Evolutionary conservation across 2,797 vertebrate species (phyloP), one percentile per base, ranked within the genome.

Genomic region (Bryconaethiops microstoma): DNA sequence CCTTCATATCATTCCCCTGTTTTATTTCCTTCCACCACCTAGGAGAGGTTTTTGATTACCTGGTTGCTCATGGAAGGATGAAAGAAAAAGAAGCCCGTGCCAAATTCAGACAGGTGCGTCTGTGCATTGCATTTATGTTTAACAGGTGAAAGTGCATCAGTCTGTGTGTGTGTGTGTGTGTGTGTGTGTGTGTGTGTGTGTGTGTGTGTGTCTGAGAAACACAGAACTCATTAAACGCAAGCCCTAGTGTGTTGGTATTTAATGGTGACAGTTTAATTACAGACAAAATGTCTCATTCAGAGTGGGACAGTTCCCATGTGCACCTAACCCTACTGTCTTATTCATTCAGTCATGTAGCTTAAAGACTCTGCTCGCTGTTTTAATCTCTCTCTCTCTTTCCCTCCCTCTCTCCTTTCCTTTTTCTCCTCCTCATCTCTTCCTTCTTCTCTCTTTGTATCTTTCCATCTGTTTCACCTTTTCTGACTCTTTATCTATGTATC

Each of bases 41-140:
- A 99, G 97, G 97, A 81, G 97, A 99, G 90, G 97, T 99, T 63
- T 99, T 99, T 89, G 97, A 99, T 94, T 99, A 99, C 94, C 94
- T 99, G 87, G 98, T 99, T 90, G 97, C 98, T 91, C 97, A 99
- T 88, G 98, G 98, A 90, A 95, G 98, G 94, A 99, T 99, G 98
- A 99, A 99, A 94, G 98, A 99, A 94, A 99, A 99, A 90, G 98
- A 99, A 93, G 97, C 98, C 82, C 96, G 98, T 95, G 96, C 97
- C 93, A 99, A 99, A 94, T 99, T 99, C 94, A 96, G 98, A 96
- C 98, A 99, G 97, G 98, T 94, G 57, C 64, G 35, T 83, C 8
- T 70, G 29, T 77, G 35, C 5, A 7, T 42, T 48, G 45, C 45
- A 48, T 48, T 48, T 48, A 10, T 48, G 12, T 35, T 35, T 48